Percentiles rank a stretch among this genome's conserved stretches.
These are phyloP conservation scores for Colletes gigas DNA, from an alignment of 1,140 invertebrate genomes.

Conservation along the genomic window DNA sequence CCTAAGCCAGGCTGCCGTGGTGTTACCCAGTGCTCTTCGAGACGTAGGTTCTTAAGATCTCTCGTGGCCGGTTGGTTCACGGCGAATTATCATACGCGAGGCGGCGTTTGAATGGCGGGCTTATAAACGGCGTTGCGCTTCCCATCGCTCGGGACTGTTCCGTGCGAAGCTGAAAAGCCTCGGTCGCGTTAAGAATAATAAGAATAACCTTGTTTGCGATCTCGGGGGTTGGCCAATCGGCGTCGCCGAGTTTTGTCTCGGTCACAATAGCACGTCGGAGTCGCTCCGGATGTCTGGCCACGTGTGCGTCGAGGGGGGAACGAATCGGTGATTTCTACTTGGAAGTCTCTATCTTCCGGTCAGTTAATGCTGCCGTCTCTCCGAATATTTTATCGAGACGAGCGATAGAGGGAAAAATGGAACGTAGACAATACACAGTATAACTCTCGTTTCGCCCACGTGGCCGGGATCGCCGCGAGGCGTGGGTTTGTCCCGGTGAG, in stretches of 20 bases:
- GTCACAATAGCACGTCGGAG: neutral
- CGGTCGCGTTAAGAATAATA: constrained; percentile 23
- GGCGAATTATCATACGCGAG: constrained; percentile 65
- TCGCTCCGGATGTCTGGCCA: neutral
- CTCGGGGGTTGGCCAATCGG: constrained; percentile 6
- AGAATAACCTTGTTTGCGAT: constrained; percentile 30
- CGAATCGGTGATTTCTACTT: neutral
- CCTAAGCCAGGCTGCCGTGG: constrained; percentile 49
- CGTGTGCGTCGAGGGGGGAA: neutral
- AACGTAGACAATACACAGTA: constrained; percentile 58
- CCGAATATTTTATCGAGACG: constrained; percentile 52
- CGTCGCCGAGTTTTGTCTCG: neutral
- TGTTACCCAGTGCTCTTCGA: constrained; percentile 46
- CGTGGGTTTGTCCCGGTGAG: constrained; percentile 44
- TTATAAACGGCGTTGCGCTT: constrained; percentile 60
- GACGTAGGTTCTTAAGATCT: constrained; percentile 51
- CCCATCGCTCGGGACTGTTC: constrained; percentile 16
- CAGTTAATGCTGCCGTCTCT: constrained; percentile 34
- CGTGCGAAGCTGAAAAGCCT: constrained; percentile 31
- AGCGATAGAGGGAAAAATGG: constrained; percentile 41
- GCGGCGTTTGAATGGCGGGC: constrained; percentile 57
- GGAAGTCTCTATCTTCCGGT: constrained; percentile 10
- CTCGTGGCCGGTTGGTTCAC: constrained; percentile 50
- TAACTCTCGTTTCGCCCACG: constrained; percentile 62
- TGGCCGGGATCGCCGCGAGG: constrained; percentile 40